Conservation (phyloP, 1,140 invertebrate species). For the Archegozetes longisetosus region DNA sequence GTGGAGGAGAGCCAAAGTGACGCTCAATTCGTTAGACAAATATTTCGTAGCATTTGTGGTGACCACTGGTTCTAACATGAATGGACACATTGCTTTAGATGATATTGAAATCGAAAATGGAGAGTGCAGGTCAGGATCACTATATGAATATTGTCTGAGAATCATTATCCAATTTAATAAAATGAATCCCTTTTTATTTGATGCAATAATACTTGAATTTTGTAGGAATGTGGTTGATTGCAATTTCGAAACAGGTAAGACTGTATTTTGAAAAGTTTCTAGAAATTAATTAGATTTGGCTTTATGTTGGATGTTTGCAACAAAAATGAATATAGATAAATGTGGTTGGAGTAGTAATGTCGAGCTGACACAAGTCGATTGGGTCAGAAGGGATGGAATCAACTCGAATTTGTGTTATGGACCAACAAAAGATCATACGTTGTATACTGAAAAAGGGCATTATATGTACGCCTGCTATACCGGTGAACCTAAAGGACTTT, state of each 20-base stretch:
- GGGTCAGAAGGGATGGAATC: slow-evolving; percentile 9
- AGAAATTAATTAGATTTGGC: too few relatives aligned
- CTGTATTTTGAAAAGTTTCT: too few relatives aligned
- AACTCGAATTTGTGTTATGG: slow-evolving; percentile 15
- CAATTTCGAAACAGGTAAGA: too few relatives aligned
- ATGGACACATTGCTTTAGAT: slow-evolving; percentile 20
- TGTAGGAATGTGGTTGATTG: too few relatives aligned
- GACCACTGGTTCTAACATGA: slow-evolving; percentile 5
- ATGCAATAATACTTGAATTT: too few relatives aligned
- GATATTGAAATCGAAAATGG: slow-evolving; percentile 18
- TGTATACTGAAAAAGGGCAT: slow-evolving; percentile 15
- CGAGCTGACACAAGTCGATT: slow-evolving; percentile 12
- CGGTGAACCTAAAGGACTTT: neutral
- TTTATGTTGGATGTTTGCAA: slow-evolving; percentile 12
- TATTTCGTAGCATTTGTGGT: slow-evolving; percentile 17
- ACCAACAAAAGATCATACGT: slow-evolving; percentile 16
- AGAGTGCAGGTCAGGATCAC: slow-evolving; percentile 17
- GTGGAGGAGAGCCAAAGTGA: slow-evolving; percentile 17
- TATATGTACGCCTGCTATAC: slow-evolving; percentile 17
- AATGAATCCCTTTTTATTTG: too few relatives aligned
- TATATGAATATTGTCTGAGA: too few relatives aligned
- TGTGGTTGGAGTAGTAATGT: slow-evolving; percentile 18
- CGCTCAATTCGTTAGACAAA: slow-evolving; percentile 12
- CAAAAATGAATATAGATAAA: slow-evolving; percentile 18
- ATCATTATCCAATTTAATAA: too few relatives aligned